phyloP scores from a whole-genome alignment of 2,888 invertebrate genomes.

The Lasioglossum malachurum region DNA sequence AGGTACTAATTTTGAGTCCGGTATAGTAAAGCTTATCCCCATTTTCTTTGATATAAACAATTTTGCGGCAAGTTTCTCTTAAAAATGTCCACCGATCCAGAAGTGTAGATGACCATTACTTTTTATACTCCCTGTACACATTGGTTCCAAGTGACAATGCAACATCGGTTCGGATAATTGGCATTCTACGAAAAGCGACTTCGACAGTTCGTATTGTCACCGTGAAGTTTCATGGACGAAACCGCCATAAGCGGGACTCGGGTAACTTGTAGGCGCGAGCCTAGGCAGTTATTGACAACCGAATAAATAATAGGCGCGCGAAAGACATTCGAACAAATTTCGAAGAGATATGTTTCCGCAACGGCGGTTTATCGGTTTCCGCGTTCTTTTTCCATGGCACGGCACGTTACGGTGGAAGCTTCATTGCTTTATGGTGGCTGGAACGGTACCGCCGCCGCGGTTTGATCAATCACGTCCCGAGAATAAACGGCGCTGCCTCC shows the following conservation, averaged over 20 bases:
- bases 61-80: too few species aligned
- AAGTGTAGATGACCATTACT: too few species aligned
- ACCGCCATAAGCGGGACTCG: slow-evolving; percentile 3
- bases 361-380: slow-evolving; percentile 51
- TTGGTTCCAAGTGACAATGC: too few species aligned
- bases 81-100: too few species aligned
- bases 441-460: slow-evolving; percentile 33
- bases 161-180: not conserved
- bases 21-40: too few species aligned
- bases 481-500: not conserved
- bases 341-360: slow-evolving; percentile 44
- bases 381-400: slow-evolving; percentile 36
- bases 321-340: slow-evolving; percentile 55
- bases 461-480: slow-evolving; percentile 30
- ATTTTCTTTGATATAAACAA: too few species aligned
- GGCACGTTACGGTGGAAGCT: slow-evolving; percentile 27
- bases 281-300: slow-evolving; percentile 46
- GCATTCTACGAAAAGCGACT: not conserved
- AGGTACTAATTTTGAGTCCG: too few species aligned
- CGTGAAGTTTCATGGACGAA: not conserved
- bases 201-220: not conserved
- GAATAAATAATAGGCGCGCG: slow-evolving; percentile 50
- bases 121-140: too few species aligned
- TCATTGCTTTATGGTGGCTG: slow-evolving; percentile 59
- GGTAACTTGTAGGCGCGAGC: not conserved